Evolutionary conservation across 2,797 vertebrate species (phyloP).

Genomic region (Propithecus deckenii): DNA sequence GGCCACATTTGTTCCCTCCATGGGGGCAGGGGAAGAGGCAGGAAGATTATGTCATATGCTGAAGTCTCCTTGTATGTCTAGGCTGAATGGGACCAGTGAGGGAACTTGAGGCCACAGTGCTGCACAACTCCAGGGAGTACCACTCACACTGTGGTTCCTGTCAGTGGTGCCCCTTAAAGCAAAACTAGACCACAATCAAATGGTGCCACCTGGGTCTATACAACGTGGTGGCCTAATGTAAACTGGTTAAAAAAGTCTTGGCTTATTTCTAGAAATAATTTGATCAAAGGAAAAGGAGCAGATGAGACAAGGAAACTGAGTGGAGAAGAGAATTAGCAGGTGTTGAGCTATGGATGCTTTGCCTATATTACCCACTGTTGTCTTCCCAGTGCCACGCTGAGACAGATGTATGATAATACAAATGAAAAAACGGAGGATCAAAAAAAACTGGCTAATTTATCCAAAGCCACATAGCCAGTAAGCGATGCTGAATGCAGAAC

Average conservation of each 20-base stretch:
- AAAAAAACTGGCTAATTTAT: not conserved
- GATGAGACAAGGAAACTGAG: not conserved
- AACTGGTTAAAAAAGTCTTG: not conserved
- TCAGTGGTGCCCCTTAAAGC: not conserved
- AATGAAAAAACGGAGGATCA: not conserved
- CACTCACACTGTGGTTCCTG: not conserved
- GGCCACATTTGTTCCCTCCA: not conserved
- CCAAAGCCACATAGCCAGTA: not conserved
- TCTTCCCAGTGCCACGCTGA: slow-evolving; percentile 1
- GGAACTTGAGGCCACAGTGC: not conserved
- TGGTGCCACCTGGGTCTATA: not conserved
- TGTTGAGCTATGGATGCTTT: not conserved
- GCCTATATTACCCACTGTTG: not conserved
- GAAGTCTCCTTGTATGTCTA: not conserved
- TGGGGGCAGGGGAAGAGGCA: not conserved
- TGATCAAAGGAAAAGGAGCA: not conserved
- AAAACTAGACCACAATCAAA: not conserved
- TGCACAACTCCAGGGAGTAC: not conserved
- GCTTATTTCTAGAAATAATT: not conserved
- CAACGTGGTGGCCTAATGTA: not conserved
- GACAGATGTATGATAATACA: not conserved
- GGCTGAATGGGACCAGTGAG: not conserved
- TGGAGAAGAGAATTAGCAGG: not conserved
- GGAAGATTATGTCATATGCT: not conserved
- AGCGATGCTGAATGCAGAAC: not conserved